A percentile compares a stretch with the other conserved stretches of the same genome.
These are phyloP conservation scores for Philaenus spumarius DNA, from an alignment of 1,140 invertebrate genomes.

Conservation along the genomic window DNA sequence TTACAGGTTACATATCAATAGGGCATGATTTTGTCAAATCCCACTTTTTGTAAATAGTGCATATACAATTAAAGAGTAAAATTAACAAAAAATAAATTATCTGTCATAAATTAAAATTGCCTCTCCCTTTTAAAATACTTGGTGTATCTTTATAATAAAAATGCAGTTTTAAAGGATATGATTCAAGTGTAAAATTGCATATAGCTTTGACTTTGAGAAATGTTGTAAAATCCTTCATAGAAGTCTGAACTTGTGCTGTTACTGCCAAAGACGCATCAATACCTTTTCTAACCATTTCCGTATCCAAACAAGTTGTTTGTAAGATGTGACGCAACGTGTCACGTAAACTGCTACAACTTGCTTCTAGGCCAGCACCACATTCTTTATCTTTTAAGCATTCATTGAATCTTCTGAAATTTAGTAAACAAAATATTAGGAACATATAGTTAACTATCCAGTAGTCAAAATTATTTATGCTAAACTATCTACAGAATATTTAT, in stretches of 20 bases:
- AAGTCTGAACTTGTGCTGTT: conserved; percentile 39
- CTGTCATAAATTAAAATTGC: no score
- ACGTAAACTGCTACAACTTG: conserved; percentile 49
- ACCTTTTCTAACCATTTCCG: conserved; percentile 35
- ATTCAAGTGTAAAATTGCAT: conserved; percentile 68
- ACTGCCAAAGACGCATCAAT: conserved; percentile 21
- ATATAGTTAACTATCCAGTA: neutral
- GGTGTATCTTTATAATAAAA: no score
- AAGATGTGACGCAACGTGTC: conserved; percentile 59
- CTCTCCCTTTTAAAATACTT: no score
- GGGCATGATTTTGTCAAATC: no score
- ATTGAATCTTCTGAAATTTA: conserved; percentile 3
- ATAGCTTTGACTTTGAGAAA: conserved; percentile 69
- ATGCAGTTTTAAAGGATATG: conserved; percentile 66
- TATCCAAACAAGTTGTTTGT: conserved; percentile 51
- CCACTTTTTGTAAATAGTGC: no score
- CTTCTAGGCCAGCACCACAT: conserved; percentile 46
- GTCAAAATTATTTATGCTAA: conserved; percentile 12
- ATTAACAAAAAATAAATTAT: no score
- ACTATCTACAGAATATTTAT: conserved; percentile 27
- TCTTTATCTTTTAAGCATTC: conserved; percentile 2
- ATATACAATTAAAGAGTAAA: no score
- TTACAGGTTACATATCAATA: no score
- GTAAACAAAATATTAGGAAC: no score
- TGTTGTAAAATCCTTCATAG: conserved; percentile 51